Evolutionary conservation across 2,888 invertebrate genomes (phyloP).

Genomic region (Aromia moschata): DNA sequence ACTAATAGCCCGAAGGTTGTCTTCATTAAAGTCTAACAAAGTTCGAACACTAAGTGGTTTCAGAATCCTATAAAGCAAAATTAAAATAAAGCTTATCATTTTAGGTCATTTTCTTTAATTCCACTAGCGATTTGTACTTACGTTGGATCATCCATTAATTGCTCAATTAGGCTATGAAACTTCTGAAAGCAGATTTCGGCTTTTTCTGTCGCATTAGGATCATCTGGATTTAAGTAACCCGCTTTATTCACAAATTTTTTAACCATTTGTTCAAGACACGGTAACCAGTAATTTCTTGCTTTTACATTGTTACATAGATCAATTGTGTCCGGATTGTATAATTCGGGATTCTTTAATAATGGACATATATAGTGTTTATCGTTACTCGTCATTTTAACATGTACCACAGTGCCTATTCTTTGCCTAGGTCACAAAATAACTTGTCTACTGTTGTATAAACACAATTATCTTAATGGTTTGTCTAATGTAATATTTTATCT

Average conservation of each 20-base stretch:
- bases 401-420: neutral
- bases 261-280: constrained; percentile 87
- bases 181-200: constrained; percentile 85
- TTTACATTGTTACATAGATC: constrained; percentile 86
- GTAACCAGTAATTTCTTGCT: constrained; percentile 92
- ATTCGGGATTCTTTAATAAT: constrained; percentile 78
- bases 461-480: constrained; percentile 11
- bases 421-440: constrained; percentile 1
- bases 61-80: constrained; percentile 52
- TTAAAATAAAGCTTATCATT: too few relatives aligned
- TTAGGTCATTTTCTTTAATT: neutral
- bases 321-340: constrained; percentile 91
- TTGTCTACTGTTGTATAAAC: constrained; percentile 8
- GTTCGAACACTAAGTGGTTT: constrained; percentile 89
- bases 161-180: constrained; percentile 81
- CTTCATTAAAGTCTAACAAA: constrained; percentile 91
- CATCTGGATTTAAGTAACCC: constrained; percentile 78
- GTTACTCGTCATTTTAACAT: constrained; percentile 36
- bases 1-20: constrained; percentile 87
- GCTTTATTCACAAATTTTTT: constrained; percentile 88
- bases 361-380: constrained; percentile 70
- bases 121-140: constrained; percentile 63
- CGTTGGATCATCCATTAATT: constrained; percentile 81
- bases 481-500: constrained; percentile 17
- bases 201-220: constrained; percentile 78